Evolutionary conservation across 2,888 invertebrate genomes (phyloP).

Genomic region (Drosophila emarginata): DNA sequence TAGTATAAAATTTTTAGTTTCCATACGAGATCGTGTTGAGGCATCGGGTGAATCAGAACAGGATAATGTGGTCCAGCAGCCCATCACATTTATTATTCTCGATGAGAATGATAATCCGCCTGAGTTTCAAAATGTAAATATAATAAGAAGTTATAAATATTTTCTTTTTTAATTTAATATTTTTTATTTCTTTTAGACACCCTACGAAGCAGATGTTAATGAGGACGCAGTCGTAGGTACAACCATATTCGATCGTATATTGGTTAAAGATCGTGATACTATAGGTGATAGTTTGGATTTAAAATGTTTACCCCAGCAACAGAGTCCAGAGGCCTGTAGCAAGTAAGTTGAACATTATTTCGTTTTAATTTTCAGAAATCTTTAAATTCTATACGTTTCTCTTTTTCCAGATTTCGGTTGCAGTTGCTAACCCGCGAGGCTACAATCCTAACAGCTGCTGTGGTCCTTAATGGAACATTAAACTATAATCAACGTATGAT

Average conservation of each 20-base stretch:
- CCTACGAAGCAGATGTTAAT: conserved; percentile 90
- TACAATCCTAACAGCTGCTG: conserved; percentile 87
- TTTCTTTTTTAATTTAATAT: conserved; percentile 17
- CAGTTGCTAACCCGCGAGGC: conserved; percentile 82
- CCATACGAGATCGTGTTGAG: conserved; percentile 89
- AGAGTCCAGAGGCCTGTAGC: conserved; percentile 80
- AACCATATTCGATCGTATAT: conserved; percentile 88
- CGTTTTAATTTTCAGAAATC: no score
- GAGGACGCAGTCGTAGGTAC: conserved; percentile 90
- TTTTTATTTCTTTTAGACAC: conserved; percentile 84
- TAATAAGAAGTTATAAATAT: no score
- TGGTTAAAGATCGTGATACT: conserved; percentile 91
- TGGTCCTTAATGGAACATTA: conserved; percentile 87
- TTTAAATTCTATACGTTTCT: background rate
- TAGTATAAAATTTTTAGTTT: conserved; percentile 90
- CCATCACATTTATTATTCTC: conserved; percentile 91
- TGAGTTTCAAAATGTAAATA: conserved; percentile 88
- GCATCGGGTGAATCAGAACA: conserved; percentile 84
- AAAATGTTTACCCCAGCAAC: conserved; percentile 84
- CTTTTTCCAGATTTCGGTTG: conserved; percentile 76
- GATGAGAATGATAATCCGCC: conserved; percentile 96
- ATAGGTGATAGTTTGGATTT: conserved; percentile 92
- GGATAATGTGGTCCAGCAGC: conserved; percentile 89
- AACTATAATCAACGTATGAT: conserved; percentile 91
- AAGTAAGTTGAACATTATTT: conserved; percentile 68